Conservation (phyloP, 2,113 vertebrate genomes). For the Hemibagrus wyckioides region DNA sequence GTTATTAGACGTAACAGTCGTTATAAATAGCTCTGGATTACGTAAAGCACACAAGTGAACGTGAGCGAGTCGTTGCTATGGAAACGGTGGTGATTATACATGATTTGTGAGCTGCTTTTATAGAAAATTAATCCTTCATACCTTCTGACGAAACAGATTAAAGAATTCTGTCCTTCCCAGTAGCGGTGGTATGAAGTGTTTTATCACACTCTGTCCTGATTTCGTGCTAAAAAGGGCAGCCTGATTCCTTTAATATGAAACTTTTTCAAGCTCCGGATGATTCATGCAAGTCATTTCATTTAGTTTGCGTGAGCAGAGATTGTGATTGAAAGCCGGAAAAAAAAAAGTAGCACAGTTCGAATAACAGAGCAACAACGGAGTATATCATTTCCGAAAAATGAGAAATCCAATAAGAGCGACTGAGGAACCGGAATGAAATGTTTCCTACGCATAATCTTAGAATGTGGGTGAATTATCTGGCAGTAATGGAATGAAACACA, state of each 20-base stretch:
- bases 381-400: slow-evolving; percentile 15
- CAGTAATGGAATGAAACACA: not conserved
- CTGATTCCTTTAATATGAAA: not conserved
- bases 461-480: slow-evolving; percentile 4
- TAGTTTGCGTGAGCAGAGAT: not conserved
- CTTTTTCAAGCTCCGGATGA: not conserved
- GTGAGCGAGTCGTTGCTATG: not conserved
- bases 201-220: not conserved
- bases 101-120: not conserved
- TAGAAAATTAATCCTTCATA: not conserved
- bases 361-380: not conserved
- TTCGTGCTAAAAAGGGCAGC: not conserved
- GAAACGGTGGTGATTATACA: not conserved
- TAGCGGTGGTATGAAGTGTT: not conserved
- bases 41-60: not conserved
- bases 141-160: not conserved
- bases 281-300: not conserved
- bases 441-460: not conserved
- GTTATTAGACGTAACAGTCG: not conserved
- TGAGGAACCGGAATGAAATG: slow-evolving; percentile 12
- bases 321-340: not conserved
- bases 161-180: not conserved
- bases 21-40: not conserved
- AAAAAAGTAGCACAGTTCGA: not conserved
- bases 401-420: slow-evolving; percentile 4